phyloP scores from a whole-genome alignment of 2,888 invertebrate species.

The Neelides folsomi region DNA sequence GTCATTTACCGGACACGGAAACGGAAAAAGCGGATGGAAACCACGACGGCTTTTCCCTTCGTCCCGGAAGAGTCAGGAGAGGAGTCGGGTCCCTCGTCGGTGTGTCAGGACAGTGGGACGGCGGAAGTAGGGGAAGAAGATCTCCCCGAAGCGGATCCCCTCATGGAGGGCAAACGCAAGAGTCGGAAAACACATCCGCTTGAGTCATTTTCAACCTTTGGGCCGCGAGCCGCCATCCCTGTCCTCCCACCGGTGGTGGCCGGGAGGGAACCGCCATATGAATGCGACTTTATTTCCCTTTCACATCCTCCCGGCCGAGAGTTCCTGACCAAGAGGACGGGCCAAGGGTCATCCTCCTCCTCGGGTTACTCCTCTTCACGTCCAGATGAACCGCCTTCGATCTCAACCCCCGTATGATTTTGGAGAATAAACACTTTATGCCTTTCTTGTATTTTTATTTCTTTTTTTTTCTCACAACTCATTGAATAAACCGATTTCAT shows the following conservation, averaged over 20 bases:
- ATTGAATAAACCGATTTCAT: no score
- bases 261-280: constrained; percentile 20
- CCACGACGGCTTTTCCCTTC: not conserved
- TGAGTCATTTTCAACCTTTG: constrained; percentile 31
- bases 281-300: constrained; percentile 23
- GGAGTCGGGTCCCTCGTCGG: no score
- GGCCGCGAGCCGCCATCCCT: constrained; percentile 15
- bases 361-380: constrained; percentile 17
- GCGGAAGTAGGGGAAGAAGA: constrained; percentile 63
- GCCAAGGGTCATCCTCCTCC: constrained; percentile 5
- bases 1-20: constrained; percentile 69
- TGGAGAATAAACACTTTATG: not conserved
- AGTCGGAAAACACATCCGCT: constrained; percentile 9
- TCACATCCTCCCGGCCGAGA: constrained; percentile 24
- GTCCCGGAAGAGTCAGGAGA: not conserved
- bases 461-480: no score
- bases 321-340: constrained; percentile 14
- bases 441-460: no score
- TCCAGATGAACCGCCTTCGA: constrained; percentile 11
- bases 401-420: constrained; percentile 4
- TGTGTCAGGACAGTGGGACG: constrained; percentile 55
- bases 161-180: not conserved
- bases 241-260: constrained; percentile 17
- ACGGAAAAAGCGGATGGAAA: constrained; percentile 5
- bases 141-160: constrained; percentile 26